A percentile compares a stretch with the other conserved stretches of the same genome.
Conservation (phyloP, 2,888 invertebrate genomes). For the Ectropis crepuscularia region DNA sequence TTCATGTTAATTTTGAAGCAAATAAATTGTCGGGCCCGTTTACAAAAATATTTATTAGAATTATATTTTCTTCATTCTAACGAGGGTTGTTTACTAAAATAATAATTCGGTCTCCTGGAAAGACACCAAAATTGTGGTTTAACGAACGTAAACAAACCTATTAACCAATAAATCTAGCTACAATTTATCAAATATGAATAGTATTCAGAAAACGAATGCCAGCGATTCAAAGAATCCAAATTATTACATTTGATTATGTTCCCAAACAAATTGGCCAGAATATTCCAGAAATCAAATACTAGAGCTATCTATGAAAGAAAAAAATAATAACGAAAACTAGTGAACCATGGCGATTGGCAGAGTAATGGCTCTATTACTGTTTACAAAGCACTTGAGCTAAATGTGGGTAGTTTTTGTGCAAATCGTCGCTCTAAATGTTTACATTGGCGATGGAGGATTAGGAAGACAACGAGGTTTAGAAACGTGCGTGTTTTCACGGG, state of each 20-base stretch:
- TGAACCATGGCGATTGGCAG: conserved; percentile 28
- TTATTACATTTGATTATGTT: not conserved
- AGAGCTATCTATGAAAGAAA: conserved; percentile 11
- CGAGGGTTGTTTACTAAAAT: too few relatives aligned
- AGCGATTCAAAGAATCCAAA: not conserved
- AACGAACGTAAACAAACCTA: conserved; percentile 3
- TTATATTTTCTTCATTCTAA: not conserved
- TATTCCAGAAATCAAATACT: conserved; percentile 7
- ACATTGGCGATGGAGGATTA: conserved; percentile 20
- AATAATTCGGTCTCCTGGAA: not conserved
- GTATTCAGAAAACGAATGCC: conserved; percentile 2
- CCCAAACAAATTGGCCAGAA: conserved; percentile 3
- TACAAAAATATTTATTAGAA: not conserved
- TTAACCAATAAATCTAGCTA: not conserved
- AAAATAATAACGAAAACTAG: conserved; percentile 21
- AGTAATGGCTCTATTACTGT: conserved; percentile 40
- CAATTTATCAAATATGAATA: not conserved
- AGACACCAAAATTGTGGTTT: not conserved
- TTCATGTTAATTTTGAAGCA: conserved; percentile 3
- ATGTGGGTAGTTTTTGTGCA: conserved; percentile 36
- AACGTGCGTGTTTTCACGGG: conserved; percentile 23
- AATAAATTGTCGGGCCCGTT: not conserved
- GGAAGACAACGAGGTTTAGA: conserved; percentile 14
- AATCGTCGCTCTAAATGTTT: conserved; percentile 35
- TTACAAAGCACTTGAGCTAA: conserved; percentile 39